Conservation (phyloP, 2,797 vertebrate species). For the Pseudochirops corinnae region DNA sequence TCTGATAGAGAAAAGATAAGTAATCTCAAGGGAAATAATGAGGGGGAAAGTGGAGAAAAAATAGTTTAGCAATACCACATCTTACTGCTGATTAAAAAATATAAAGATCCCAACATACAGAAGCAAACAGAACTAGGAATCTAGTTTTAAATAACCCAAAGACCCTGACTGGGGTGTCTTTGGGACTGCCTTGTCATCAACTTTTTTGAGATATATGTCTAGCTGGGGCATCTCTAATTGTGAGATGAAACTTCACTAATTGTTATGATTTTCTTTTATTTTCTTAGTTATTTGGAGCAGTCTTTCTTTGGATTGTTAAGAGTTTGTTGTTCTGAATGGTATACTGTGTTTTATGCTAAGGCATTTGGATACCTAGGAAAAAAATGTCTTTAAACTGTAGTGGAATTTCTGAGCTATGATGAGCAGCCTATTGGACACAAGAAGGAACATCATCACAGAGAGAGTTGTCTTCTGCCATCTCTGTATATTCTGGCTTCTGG, state of each 20-base stretch:
- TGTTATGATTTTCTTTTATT: background rate
- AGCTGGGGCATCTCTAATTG: background rate
- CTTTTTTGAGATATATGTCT: background rate
- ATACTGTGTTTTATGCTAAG: background rate
- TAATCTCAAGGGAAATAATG: too few species aligned
- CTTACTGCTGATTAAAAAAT: too few species aligned
- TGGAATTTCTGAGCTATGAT: constrained; percentile 13
- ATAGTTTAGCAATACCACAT: too few species aligned
- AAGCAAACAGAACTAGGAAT: too few species aligned
- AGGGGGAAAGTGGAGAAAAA: too few species aligned
- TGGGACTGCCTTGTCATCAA: background rate
- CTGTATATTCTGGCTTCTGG: constrained; percentile 7
- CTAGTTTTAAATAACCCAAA: too few species aligned
- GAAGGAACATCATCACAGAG: background rate
- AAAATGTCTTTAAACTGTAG: constrained; percentile 45
- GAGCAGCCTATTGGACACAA: constrained; percentile 15
- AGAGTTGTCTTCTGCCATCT: constrained; percentile 57
- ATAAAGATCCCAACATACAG: too few species aligned
- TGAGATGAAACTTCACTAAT: background rate
- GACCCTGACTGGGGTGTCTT: background rate
- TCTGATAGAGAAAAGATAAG: too few species aligned
- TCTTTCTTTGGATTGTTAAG: background rate
- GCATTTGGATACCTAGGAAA: background rate
- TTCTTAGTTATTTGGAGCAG: background rate
- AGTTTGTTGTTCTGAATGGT: background rate